Evolutionary conservation across 2,888 invertebrate genomes (phyloP), one percentile per base, ranked within the genome.

Genomic region (Disparrhopalites patrizii): DNA sequence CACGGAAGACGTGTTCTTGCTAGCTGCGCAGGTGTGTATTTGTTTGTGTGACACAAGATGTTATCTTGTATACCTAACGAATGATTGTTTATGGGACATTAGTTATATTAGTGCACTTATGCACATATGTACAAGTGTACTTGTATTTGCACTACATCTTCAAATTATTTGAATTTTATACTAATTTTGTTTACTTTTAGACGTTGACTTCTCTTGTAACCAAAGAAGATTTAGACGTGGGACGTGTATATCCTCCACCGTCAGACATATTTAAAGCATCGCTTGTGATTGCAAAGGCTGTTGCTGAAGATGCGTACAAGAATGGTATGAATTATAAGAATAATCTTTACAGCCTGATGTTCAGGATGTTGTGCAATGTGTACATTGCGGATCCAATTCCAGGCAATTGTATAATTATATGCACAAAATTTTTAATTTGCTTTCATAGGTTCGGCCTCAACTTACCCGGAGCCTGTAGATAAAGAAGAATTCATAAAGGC

Each of bases 231-330:
- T 82, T 99, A 58, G 84, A 83, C 1, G 84, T 85, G 62, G 99
- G 98, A 8, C 90, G 95, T 70, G 84, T 99, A 57, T 99, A 98
- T 79, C 99, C 99, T 5, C 91, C 94, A 0, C 83, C 99, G 62
- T 81, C 83, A 30, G 85, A 86, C 58, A 90, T 98, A 73, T 87
- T 87, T 64, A 90, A 93, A 66, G 90, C 94, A 66, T 98, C 98
- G 0, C 83, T 94, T 62, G 85, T 87, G 70, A 97, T 99, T 75
- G 97, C 97, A 0, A 85, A 88, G 7, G 87, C 86, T 76, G 87
- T 97, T 69, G 89, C 91, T 2, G 87, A 93, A 76, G 88, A 91
- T 81, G 93, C 94, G 3, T 99, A 96, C 78, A 85, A 87, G 71
- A 88, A 88, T 82, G 90, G 93, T 91, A 82, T 3, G 10, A 36